phyloP scores from a whole-genome alignment of 2,113 vertebrate species.

The Cyanoramphus novaezelandiae region DNA sequence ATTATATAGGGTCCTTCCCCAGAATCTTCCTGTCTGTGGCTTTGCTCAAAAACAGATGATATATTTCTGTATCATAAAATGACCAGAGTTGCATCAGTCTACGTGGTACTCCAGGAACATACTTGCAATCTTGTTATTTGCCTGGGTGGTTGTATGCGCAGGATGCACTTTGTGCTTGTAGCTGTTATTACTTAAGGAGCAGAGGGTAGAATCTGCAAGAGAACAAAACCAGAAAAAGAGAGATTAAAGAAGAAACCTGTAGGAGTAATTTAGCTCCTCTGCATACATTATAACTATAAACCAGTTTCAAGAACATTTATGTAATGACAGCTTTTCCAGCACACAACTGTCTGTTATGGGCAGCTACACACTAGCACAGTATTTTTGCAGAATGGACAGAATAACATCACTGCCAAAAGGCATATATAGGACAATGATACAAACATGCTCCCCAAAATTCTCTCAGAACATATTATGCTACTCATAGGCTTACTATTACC shows the following conservation, averaged over 20 bases:
- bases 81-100: background rate
- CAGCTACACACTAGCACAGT: background rate
- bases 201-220: background rate
- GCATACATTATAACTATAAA: background rate
- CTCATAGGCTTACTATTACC: background rate
- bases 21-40: background rate
- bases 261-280: background rate
- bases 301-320: background rate
- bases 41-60: background rate
- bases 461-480: background rate
- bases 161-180: background rate
- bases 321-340: background rate
- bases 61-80: background rate
- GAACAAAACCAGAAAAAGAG: background rate
- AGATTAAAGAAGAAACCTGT: background rate
- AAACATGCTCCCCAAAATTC: background rate
- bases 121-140: background rate
- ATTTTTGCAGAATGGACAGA: background rate
- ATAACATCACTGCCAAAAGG: background rate
- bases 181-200: background rate
- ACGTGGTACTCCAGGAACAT: rapidly evolving
- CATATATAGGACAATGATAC: background rate
- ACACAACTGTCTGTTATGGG: background rate
- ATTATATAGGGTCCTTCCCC: background rate
- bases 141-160: background rate